These are phyloP conservation scores for Myiozetetes cayanensis DNA, from an alignment of 2,113 vertebrate genomes.

Conservation along the genomic window DNA sequence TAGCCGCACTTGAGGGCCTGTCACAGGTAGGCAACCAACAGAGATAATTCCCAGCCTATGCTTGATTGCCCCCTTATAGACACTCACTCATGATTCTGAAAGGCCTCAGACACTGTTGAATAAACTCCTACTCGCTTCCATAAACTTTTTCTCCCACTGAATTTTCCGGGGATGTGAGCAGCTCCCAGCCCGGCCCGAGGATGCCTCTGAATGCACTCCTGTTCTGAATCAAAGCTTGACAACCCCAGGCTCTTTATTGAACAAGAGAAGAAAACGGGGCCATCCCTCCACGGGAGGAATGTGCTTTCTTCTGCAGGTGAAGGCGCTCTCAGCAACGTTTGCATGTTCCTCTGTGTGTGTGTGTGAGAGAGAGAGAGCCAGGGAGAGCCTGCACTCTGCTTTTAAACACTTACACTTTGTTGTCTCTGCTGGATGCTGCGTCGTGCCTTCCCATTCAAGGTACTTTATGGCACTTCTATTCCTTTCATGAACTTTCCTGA, in stretches of 20 bases:
- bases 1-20: slow-evolving; percentile 92
- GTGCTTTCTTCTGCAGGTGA: slow-evolving; percentile 75
- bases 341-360: not conserved
- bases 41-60: slow-evolving; percentile 93
- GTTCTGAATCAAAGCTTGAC: slow-evolving; percentile 85
- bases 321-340: not conserved
- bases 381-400: not conserved
- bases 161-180: slow-evolving; percentile 94
- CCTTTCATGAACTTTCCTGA: not conserved
- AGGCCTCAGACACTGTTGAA: slow-evolving; percentile 94
- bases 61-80: slow-evolving; percentile 94
- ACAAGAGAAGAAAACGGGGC: slow-evolving; percentile 61
- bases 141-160: slow-evolving; percentile 91
- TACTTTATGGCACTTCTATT: not conserved
- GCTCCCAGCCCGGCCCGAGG: slow-evolving; percentile 83
- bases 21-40: slow-evolving; percentile 96
- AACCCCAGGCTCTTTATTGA: slow-evolving; percentile 74
- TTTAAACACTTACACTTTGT: slow-evolving; percentile 20
- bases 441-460: not conserved
- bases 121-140: slow-evolving; percentile 97
- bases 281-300: slow-evolving; percentile 51
- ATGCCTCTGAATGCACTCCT: slow-evolving; percentile 86
- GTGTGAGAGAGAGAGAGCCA: not conserved
- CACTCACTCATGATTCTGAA: slow-evolving; percentile 89
- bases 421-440: not conserved